Conservation (phyloP, 2,113 vertebrate genomes). For the Muntiacus muntjak region DNA sequence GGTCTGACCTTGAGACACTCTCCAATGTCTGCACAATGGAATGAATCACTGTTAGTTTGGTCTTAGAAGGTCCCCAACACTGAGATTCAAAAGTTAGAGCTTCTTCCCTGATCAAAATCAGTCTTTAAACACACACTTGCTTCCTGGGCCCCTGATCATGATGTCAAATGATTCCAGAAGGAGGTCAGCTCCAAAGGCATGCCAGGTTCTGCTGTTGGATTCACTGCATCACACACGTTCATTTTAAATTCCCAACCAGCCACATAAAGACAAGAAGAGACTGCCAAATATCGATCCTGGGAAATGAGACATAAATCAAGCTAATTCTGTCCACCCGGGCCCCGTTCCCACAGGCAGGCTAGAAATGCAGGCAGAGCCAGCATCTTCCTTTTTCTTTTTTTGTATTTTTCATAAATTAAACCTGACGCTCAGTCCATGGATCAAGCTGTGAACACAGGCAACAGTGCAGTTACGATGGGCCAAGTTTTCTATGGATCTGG, state of each 20-base stretch:
- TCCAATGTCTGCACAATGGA: neutral
- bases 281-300: neutral
- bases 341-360: neutral
- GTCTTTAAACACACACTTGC: neutral
- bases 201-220: neutral
- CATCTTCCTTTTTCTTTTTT: neutral
- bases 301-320: neutral
- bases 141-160: neutral
- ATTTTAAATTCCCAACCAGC: neutral
- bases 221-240: neutral
- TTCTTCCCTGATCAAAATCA: neutral
- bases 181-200: neutral
- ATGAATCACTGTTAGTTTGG: neutral
- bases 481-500: neutral
- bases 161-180: neutral
- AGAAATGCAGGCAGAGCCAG: neutral
- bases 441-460: neutral
- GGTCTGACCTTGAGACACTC: neutral
- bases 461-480: accelerated
- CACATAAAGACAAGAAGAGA: neutral
- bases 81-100: neutral
- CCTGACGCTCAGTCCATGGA: neutral
- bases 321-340: neutral
- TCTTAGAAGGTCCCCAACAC: neutral
- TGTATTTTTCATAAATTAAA: neutral